Base-by-base conservation (phyloP, 2,888 invertebrate genomes). In the Plutella xylostella region DNA sequence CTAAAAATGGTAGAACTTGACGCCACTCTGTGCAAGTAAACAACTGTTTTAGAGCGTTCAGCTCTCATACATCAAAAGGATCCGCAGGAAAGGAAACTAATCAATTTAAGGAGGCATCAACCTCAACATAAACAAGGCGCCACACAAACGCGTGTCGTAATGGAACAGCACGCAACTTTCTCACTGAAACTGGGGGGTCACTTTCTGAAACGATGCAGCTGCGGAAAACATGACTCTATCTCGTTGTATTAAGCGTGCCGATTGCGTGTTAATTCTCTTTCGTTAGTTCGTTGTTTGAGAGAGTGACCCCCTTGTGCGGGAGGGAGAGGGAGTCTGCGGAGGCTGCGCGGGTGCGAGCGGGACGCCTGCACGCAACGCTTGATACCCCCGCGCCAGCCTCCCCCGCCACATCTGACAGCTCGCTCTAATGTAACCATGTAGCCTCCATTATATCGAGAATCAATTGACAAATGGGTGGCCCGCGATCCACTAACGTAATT, bases 371-470 rank as follows among this genome's bases (percentile, higher is more conserved):
- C 74, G 70, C 71, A 71, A 59, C 65, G 60, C 69, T 72, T 74
- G 68, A 73, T 72, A 31, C 20, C n/a, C 28, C 37, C 43, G 15
- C 42, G 19, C 6, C 39, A 31, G 9, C 12, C 31, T n/a, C 45
- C 19, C 45, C 66, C 64, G 56, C 66, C 62, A 57, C 62, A 65
- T 72, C 72, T 75, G 76, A 76, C 72, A 76, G 72, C 65, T 66
- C 66, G 68, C 68, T 69, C 69, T 72, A 65, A 69, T 73, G 74
- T 77, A 69, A 74, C 77, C 63, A 67, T 69, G 76, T 78, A 76
- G 77, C 75, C 76, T 76, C 76, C 77, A 78, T 80, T 80, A 78
- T 79, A 82, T 79, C 70, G 75, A 66, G 77, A 80, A 80, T 82
- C 80, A 80, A 80, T 82, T 79, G 82, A 74, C 76, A 77, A 78